Conservation (phyloP, 2,113 vertebrate genomes). For the Macquaria ambigua region DNA sequence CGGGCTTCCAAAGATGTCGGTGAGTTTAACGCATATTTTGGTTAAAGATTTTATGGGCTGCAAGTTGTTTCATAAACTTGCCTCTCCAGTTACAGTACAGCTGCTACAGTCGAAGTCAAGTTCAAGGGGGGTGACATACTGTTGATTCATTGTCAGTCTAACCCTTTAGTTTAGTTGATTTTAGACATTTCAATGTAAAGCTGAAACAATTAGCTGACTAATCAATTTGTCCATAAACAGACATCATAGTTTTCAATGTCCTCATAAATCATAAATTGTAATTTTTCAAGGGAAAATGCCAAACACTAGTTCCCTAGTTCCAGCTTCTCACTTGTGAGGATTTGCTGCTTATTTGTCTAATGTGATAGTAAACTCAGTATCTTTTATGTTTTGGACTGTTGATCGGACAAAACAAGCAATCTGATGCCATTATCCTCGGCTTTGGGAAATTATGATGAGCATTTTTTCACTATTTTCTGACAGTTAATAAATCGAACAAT, state of each 20-base stretch:
- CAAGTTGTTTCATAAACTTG: slow-evolving; percentile 35
- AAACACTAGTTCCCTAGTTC: neutral
- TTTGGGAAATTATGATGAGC: neutral
- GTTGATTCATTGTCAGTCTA: neutral
- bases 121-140: neutral
- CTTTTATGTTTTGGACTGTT: neutral
- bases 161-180: neutral
- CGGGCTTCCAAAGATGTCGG: slow-evolving; percentile 41
- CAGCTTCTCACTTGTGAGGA: neutral
- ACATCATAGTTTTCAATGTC: no score
- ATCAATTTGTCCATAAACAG: no score
- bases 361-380: no score
- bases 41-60: neutral
- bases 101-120: neutral
- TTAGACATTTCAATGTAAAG: neutral
- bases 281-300: neutral
- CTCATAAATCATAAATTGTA: no score
- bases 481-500: neutral
- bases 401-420: neutral
- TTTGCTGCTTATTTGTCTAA: neutral
- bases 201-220: neutral
- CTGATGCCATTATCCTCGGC: neutral
- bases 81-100: slow-evolving; percentile 41
- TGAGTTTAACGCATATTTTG: slow-evolving; percentile 53
- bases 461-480: neutral